Evolutionary conservation across 1,140 invertebrate genomes (phyloP), one percentile per base, ranked within the genome.

Genomic region (Zaprionus tsacasi): DNA sequence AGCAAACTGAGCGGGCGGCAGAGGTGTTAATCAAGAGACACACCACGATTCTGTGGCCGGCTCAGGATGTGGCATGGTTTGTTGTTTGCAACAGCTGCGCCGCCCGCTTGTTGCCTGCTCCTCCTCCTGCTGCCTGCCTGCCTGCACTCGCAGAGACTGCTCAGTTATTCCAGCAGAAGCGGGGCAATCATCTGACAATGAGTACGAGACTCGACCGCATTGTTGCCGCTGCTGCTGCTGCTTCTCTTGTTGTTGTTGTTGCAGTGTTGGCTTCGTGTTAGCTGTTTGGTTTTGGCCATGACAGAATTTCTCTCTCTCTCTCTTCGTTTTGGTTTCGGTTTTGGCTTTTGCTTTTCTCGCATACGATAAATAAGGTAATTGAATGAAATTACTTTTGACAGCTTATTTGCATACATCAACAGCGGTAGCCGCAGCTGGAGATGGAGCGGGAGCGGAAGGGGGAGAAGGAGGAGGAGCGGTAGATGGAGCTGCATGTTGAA

Each of bases 381-480:
- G 85, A 89, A 89, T 89, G 86, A 89, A 89, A 89, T 89, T 89
- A 90, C 85, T 89, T 89, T 89, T 89, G 85, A 89, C 85, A 89
- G 85, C 85, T 89, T 89, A 89, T 89, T 89, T 89, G 85, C 85
- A 89, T 89, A 90, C 81, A 89, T 89, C 85, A 89, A 90, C 81
- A 85, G 71, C 77, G 58, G 25, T 63, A 60, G 68, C 63, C 78
- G 82, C 67, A 75, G 75, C 76, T 65, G 40, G 48, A 50, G 35
- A 38, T 33, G 54, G 25, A 55, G 75, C 3, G 27, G 27, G 27
- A 30, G 45, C 38, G 33, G 33, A 60, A 63, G 17, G 43, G 2
- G 35, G 64, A 65, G 56, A 38, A 50, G 50, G 45, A 83, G 56
- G 48, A 54, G 72, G 55, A 61, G 56, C 21, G 52, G 69, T 35